Base-by-base conservation (phyloP, 2,113 vertebrate species). In the Hemiprocne comata region DNA sequence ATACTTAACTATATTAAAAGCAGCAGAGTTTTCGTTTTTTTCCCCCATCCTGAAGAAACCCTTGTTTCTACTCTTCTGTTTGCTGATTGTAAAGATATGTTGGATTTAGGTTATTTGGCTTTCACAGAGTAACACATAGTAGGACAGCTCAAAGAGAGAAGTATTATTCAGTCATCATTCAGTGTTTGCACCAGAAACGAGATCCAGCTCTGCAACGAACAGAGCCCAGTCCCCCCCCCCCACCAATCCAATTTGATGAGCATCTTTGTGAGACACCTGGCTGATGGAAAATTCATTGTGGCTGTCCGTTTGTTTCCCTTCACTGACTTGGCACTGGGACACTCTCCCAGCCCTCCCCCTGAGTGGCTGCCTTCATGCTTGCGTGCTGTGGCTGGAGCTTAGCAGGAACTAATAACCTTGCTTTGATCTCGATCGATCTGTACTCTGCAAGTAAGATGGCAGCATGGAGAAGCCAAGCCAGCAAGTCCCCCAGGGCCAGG, bases 251-350 rank as follows among this genome's bases (percentile, higher is more conserved):
- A 77, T 23, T 28, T 76, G 58, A 24, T 33, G 18, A 79, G 17
- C 16, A n/a, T 21, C 42, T 75, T 42, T 69, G 9, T 38, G 44
- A 78, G 29, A 64, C 10, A 8, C 8, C 23, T 38, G n/a, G 13
- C 18, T 79, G 54, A 61, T 5, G 17, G 34, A 60, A 67, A 54
- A 42, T 75, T 78, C 9, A 6, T 78, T 60, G 36, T 7, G 1
- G 0, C 25, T 81, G 18, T 64, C 25, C 1, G 1, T 71, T 71
- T 82, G 5, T 72, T 81, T 23, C 24, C 21, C 9, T 67, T 87
- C 44, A 29, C 4, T 42, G 10, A 25, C 34, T 16, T 65, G n/a
- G n/a, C 9, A 54, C 17, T 0, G 0, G 29, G 8, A n/a, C n/a
- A n/a, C n/a, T n/a, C 13, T 75, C 31, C 34, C 31, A 50, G 25